Conservation (phyloP, 2,888 invertebrate genomes). For the Flexamia atlantica region DNA sequence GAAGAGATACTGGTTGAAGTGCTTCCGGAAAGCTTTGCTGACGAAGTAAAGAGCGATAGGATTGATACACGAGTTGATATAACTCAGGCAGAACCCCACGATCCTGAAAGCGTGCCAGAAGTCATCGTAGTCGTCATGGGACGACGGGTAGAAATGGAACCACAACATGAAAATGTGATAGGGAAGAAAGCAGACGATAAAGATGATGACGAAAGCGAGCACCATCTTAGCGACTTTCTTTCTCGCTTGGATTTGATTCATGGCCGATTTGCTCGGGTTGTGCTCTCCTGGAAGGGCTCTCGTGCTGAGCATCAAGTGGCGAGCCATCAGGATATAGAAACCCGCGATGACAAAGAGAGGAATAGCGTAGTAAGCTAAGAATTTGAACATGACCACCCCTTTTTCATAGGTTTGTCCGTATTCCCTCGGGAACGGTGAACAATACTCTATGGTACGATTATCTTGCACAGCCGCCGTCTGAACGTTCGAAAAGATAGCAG, state of each 20-base stretch:
- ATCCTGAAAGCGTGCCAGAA: slow-evolving; percentile 89
- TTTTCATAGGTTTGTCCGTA: slow-evolving; percentile 75
- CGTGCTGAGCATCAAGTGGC: slow-evolving; percentile 88
- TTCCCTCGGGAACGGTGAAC: slow-evolving; percentile 83
- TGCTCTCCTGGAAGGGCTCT: slow-evolving; percentile 90
- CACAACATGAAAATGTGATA: slow-evolving; percentile 91
- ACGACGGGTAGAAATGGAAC: slow-evolving; percentile 87
- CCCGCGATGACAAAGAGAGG: slow-evolving; percentile 91
- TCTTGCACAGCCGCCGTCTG: slow-evolving; percentile 72
- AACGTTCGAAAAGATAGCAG: slow-evolving; percentile 85
- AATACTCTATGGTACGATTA: slow-evolving; percentile 81
- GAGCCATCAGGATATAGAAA: slow-evolving; percentile 95
- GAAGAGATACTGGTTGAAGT: slow-evolving; percentile 91
- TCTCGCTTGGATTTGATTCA: slow-evolving; percentile 75
- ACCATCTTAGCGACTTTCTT: slow-evolving; percentile 88
- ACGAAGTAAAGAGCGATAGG: slow-evolving; percentile 93
- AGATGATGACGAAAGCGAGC: slow-evolving; percentile 93
- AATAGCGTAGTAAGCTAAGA: slow-evolving; percentile 89
- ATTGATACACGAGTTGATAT: slow-evolving; percentile 94
- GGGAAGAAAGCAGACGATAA: slow-evolving; percentile 92
- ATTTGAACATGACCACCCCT: slow-evolving; percentile 79
- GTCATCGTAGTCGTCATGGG: slow-evolving; percentile 82
- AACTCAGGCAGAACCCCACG: slow-evolving; percentile 90
- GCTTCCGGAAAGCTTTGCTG: slow-evolving; percentile 87
- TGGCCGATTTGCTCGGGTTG: slow-evolving; percentile 70